Conservation (phyloP, 2,797 vertebrate genomes). For the Malurus leucopterus region DNA sequence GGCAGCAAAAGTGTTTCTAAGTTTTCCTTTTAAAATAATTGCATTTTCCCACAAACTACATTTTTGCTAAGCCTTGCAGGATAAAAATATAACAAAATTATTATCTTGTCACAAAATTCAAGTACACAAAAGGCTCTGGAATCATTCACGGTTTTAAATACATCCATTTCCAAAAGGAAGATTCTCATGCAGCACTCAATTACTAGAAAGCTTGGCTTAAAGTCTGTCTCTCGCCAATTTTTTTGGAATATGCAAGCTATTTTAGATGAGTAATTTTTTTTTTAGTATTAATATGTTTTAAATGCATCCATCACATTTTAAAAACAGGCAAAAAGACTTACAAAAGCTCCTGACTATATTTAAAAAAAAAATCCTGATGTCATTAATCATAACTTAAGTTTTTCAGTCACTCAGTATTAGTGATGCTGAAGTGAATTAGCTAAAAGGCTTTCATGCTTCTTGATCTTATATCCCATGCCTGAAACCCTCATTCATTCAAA, state of each 20-base stretch:
- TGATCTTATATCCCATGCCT: conserved; percentile 21
- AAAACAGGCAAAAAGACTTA: not conserved
- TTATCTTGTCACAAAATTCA: conserved; percentile 13
- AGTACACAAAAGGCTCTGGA: not conserved
- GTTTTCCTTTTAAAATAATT: not conserved
- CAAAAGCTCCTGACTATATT: not conserved
- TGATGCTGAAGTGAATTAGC: conserved; percentile 45
- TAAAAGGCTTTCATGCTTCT: conserved; percentile 51
- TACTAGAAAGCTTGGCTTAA: not conserved
- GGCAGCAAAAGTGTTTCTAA: not conserved
- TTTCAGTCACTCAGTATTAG: conserved; percentile 40
- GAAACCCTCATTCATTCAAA: conserved; percentile 12
- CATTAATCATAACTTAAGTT: conserved; percentile 41
- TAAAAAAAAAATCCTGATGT: not conserved
- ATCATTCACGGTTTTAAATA: not conserved
- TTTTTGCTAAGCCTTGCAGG: not conserved
- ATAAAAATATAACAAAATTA: conserved; percentile 14
- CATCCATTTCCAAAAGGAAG: not conserved
- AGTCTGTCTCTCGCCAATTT: not conserved
- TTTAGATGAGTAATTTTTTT: not conserved
- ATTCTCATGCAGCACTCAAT: not conserved
- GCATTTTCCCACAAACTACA: not conserved
- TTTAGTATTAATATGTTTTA: not conserved
- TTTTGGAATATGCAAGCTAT: not conserved
- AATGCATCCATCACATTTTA: not conserved